Evolutionary conservation across 2,797 vertebrate genomes (phyloP).

Genomic region (Poecilia velifera): DNA sequence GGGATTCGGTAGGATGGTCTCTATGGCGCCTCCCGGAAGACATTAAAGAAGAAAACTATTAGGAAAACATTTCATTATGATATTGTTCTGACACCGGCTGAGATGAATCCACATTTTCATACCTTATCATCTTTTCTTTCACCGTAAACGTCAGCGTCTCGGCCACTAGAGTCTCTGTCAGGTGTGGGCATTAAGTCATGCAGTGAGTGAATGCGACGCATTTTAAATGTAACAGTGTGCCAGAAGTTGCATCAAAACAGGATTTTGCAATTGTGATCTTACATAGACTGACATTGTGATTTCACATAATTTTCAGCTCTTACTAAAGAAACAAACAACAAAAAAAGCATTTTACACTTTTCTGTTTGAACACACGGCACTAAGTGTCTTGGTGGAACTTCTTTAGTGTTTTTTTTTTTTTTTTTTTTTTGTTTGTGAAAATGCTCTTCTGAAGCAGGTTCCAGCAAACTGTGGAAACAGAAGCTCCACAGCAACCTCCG

Average conservation of each 20-base stretch:
- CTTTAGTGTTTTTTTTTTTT: not conserved
- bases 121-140: not conserved
- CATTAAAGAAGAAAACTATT: not conserved
- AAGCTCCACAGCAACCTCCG: slow-evolving; percentile 4
- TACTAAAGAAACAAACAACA: not conserved
- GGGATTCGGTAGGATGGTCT: not conserved
- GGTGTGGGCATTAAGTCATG: not conserved
- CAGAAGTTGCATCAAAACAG: not conserved
- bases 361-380: not conserved
- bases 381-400: not conserved
- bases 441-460: not conserved
- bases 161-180: not conserved
- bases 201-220: not conserved
- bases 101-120: not conserved
- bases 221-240: not conserved
- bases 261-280: not conserved
- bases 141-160: not conserved
- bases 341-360: not conserved
- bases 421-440: not conserved
- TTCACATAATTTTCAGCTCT: not conserved
- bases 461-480: not conserved
- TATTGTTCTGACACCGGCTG: not conserved
- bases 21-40: not conserved
- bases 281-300: not conserved
- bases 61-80: not conserved